phyloP scores from a whole-genome alignment of 2,797 vertebrate genomes.

The Serranus cabrilla region DNA sequence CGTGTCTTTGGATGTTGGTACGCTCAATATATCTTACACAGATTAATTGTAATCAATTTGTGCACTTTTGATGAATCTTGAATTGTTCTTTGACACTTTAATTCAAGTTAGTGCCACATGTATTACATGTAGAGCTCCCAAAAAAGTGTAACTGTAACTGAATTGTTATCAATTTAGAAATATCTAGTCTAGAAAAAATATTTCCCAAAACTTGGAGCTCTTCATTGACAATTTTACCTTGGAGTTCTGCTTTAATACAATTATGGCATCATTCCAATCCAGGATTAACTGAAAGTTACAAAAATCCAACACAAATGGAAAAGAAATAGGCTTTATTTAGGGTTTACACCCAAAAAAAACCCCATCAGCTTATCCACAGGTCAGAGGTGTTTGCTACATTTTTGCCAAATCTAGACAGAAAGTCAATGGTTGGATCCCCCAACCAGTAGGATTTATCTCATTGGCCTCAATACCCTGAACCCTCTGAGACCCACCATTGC shows the following conservation, averaged over 20 bases:
- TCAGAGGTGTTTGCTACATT: constrained; percentile 7
- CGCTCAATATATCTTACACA: too few relatives aligned
- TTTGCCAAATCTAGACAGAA: background rate
- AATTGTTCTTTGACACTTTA: background rate
- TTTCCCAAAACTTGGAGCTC: too few relatives aligned
- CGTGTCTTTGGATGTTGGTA: background rate
- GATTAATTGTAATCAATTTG: background rate
- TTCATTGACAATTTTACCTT: too few relatives aligned
- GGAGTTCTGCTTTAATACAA: too few relatives aligned
- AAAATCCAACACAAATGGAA: background rate
- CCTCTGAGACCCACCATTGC: background rate
- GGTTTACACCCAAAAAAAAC: background rate
- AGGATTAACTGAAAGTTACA: background rate
- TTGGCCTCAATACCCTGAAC: constrained; percentile 5
- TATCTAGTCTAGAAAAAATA: too few relatives aligned
- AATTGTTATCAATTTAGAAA: too few relatives aligned
- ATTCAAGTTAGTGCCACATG: background rate
- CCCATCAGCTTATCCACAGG: background rate
- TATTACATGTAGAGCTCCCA: background rate
- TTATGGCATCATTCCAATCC: background rate
- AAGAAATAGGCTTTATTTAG: background rate
- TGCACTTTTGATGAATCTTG: background rate
- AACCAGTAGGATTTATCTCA: background rate
- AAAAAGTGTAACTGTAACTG: too few relatives aligned
- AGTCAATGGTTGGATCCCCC: background rate